These are phyloP conservation scores for Xiphorhynchus erythropygius DNA, from an alignment of 2,797 vertebrate species.

Conservation along the genomic window DNA sequence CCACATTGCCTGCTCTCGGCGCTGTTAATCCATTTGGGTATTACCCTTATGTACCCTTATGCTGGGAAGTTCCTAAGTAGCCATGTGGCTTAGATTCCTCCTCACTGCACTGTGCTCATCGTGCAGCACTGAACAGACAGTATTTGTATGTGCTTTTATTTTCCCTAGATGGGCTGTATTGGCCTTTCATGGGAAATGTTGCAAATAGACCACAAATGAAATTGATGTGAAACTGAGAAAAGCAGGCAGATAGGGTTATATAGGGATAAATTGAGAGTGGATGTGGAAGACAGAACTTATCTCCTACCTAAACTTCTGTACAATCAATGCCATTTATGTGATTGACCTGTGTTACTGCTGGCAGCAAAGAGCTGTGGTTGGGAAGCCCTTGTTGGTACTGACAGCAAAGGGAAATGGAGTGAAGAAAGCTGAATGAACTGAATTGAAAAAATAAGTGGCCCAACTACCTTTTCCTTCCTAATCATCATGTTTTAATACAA, in stretches of 20 bases:
- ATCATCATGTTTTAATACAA: constrained; percentile 73
- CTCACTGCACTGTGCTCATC: not conserved
- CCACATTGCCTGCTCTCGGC: not conserved
- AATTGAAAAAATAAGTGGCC: not conserved
- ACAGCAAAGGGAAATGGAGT: not conserved
- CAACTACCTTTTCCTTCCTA: constrained; percentile 56
- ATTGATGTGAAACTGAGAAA: not conserved
- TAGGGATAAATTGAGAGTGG: not conserved
- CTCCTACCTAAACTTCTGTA: not conserved
- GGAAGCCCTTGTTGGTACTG: not conserved
- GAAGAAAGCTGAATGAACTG: constrained; percentile 26
- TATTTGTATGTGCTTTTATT: not conserved
- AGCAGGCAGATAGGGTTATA: not conserved
- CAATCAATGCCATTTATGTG: not conserved
- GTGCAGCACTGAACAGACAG: not conserved
- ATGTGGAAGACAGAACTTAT: not conserved
- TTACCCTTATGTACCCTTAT: not conserved
- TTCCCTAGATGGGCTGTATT: not conserved
- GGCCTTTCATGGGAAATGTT: not conserved
- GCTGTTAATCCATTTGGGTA: not conserved
- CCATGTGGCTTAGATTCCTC: not conserved
- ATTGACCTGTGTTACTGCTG: not conserved
- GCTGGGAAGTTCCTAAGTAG: not conserved
- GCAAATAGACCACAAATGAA: not conserved
- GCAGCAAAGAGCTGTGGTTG: not conserved